Conservation (phyloP, 2,797 vertebrate genomes). For the Phrynocephalus vlangalii region DNA sequence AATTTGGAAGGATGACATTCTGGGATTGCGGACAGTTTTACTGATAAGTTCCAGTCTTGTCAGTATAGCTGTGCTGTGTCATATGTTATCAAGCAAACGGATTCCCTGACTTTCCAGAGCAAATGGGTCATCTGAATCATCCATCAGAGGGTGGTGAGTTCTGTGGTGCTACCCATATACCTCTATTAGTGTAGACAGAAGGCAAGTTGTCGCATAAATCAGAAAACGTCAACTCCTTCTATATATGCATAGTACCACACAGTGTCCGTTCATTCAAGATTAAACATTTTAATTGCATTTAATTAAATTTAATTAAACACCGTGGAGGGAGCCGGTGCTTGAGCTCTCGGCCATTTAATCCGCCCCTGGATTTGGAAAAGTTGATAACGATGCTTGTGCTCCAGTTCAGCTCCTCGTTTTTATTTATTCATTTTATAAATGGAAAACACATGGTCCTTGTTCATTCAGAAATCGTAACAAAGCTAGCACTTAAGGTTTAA, state of each 20-base stretch:
- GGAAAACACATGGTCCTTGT: slow-evolving; percentile 62
- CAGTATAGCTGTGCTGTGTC: background rate
- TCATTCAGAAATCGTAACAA: slow-evolving; percentile 41
- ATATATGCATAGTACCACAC: background rate
- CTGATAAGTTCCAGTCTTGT: too few species aligned
- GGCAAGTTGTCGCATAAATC: background rate
- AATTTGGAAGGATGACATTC: background rate
- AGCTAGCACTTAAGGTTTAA: slow-evolving; percentile 63
- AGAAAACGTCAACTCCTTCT: background rate
- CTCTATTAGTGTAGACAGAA: background rate
- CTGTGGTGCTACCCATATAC: background rate
- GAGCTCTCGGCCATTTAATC: slow-evolving; percentile 46
- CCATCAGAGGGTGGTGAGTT: background rate
- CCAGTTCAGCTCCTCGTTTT: slow-evolving; percentile 59
- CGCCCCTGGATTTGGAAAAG: slow-evolving; percentile 56
- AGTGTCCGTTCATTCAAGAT: background rate
- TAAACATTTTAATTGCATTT: slow-evolving; percentile 17
- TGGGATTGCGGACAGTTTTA: too few species aligned
- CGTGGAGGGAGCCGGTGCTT: slow-evolving; percentile 10
- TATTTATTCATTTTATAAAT: slow-evolving; percentile 45
- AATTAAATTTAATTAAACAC: slow-evolving; percentile 26
- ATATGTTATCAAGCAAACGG: background rate
- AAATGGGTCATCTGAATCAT: background rate
- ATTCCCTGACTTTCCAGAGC: background rate
- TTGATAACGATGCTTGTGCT: slow-evolving; percentile 60